phyloP scores from a whole-genome alignment of 2,888 invertebrate genomes.

The Xestobium rufovillosum region DNA sequence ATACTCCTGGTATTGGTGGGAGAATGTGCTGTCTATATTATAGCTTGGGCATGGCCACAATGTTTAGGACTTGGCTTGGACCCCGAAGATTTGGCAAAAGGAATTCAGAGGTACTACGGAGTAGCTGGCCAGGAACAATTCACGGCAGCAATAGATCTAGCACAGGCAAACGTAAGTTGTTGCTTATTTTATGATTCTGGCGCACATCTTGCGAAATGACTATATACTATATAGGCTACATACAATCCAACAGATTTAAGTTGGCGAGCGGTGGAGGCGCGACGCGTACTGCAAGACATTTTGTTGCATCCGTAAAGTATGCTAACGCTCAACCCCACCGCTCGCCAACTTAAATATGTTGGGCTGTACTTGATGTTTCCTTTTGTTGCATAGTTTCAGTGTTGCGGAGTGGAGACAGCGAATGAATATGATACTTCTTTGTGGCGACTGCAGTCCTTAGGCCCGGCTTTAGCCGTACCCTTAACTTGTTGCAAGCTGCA shows the following conservation, averaged over 20 bases:
- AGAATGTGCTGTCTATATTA: conserved; percentile 63
- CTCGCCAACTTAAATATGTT: no score
- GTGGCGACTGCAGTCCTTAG: conserved; percentile 70
- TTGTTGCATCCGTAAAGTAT: no score
- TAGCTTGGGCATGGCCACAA: conserved; percentile 70
- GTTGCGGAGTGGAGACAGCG: conserved; percentile 72
- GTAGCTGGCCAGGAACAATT: conserved; percentile 67
- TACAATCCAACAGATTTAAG: no score
- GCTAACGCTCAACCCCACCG: no score
- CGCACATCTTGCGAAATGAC: no score
- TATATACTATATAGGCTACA: no score
- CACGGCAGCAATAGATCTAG: conserved; percentile 73
- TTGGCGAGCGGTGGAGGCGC: no score
- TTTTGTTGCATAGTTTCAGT: no score
- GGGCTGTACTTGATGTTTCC: no score
- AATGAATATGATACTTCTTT: conserved; percentile 74
- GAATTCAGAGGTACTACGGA: conserved; percentile 69
- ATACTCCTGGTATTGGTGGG: conserved; percentile 59
- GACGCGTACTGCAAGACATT: no score
- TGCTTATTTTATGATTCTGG: no score
- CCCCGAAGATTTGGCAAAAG: conserved; percentile 59
- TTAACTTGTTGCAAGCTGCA: conserved; percentile 52
- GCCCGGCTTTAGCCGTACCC: conserved; percentile 47
- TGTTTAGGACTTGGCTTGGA: conserved; percentile 66
- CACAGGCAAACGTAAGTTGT: conserved; percentile 56